These are phyloP conservation scores for Crossaster papposus DNA, from an alignment of 53 echinoderm and acorn worm species.

Conservation along the genomic window DNA sequence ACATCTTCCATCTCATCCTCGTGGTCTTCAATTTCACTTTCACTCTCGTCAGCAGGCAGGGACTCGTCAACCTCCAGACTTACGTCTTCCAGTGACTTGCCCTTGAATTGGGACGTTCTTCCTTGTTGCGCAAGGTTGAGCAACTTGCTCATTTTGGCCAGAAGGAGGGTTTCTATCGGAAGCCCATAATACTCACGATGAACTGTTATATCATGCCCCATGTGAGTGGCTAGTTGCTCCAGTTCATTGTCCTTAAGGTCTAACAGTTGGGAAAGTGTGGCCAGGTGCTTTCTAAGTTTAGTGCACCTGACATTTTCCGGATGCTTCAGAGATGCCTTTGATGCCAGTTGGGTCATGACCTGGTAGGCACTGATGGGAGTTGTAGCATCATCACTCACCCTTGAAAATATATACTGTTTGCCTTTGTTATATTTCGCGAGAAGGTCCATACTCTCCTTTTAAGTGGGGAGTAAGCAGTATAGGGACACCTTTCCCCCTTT, in stretches of 20 bases:
- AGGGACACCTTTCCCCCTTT: conserved; percentile 52
- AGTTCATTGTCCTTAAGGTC: conserved; percentile 47
- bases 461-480: conserved; percentile 41
- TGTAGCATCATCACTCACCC: conserved; percentile 26
- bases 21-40: too few species aligned
- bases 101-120: conserved; percentile 18
- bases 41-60: too few species aligned
- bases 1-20: too few species aligned
- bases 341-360: background rate
- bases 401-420: conserved; percentile 21
- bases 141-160: conserved; percentile 44
- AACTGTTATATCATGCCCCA: conserved; percentile 55
- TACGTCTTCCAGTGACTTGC: conserved; percentile 9
- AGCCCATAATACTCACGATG: conserved; percentile 32
- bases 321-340: conserved; percentile 40
- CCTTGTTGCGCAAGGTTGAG: conserved; percentile 28
- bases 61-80: background rate
- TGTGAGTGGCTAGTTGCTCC: conserved; percentile 64
- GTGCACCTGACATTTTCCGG: conserved; percentile 62
- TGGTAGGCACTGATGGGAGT: conserved; percentile 25
- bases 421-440: conserved; percentile 30
- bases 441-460: conserved; percentile 47
- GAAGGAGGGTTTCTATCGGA: conserved; percentile 20
- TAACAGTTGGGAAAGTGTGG: conserved; percentile 64
- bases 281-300: conserved; percentile 69